Evolutionary conservation across 2,888 invertebrate genomes (phyloP), one percentile per base, ranked within the genome.

Genomic region (Eilema sororculum): DNA sequence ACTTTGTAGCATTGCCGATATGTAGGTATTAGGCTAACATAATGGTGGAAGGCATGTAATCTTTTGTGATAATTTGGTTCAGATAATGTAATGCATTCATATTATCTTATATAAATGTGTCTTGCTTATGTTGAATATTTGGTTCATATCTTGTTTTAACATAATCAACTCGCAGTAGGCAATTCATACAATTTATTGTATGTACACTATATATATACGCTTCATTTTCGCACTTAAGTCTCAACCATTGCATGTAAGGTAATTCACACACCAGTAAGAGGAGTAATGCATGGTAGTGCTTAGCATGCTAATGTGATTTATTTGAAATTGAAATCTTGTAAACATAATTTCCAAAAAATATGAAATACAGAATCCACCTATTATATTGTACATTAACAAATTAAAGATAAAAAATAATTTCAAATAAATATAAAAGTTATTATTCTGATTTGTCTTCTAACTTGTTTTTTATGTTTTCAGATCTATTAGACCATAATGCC

Each of bases 391-490:
- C 8, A 52, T n/a, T n/a, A n/a, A n/a, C n/a, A 8, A 6, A 52
- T 46, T 52, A 52, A n/a, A 20, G 6, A 41, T n/a, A 2, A n/a
- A 52, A 20, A n/a, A 52, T 5, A 13, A 6, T 9, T 52, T 52
- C 52, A 52, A 52, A 25, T 22, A 58, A 9, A 58, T 33, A 57
- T 16, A 22, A 37, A 33, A 25, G 16, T 20, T 24, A 58, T 1
- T 1, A 60, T 60, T 60, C 16, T 12, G 24, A 46, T 25, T 60
- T 10, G 8, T n/a, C 28, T 28, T 41, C 33, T 69, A 62, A 69
- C n/a, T 3, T 66, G 20, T 30, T 66, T 58, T 71, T 73, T 73
- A 71, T 67, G 65, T 69, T 81, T 81, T 69, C 81, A 81, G 81
- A 37, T 73, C 37, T 68, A 57, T 68, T 78, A 67, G 61, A 56